Conservation (phyloP, 2,797 vertebrate species). For the Xiphophorus birchmanni region DNA sequence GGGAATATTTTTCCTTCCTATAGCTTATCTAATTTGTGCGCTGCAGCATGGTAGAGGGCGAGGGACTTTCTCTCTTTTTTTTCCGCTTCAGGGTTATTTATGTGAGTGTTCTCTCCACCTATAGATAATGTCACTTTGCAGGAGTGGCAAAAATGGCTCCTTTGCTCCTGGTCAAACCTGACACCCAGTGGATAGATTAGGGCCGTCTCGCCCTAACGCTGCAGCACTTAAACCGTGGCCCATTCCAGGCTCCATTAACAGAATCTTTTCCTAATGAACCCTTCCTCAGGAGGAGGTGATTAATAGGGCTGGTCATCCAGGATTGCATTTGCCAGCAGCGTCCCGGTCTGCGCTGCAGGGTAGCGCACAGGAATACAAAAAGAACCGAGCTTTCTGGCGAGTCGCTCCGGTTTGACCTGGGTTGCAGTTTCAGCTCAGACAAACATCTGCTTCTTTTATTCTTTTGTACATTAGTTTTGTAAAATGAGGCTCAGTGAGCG, state of each 20-base stretch:
- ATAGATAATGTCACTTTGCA: slow-evolving; percentile 66
- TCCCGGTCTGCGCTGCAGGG: slow-evolving; percentile 31
- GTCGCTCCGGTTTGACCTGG: slow-evolving; percentile 31
- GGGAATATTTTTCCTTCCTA: slow-evolving; percentile 54
- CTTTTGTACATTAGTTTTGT: background rate
- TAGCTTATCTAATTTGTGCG: slow-evolving; percentile 60
- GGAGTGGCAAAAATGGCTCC: slow-evolving; percentile 37
- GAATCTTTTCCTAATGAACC: slow-evolving; percentile 78
- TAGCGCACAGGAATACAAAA: slow-evolving; percentile 60
- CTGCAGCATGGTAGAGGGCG: slow-evolving; percentile 26
- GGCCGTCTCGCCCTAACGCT: slow-evolving; percentile 56
- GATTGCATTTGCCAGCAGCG: slow-evolving; percentile 64
- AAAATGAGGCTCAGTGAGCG: slow-evolving; percentile 39
- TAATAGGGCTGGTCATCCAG: slow-evolving; percentile 63
- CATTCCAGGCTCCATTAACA: slow-evolving; percentile 73
- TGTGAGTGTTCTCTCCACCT: slow-evolving; percentile 53
- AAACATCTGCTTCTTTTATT: background rate
- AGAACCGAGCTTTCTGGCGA: slow-evolving; percentile 31
- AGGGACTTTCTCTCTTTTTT: background rate
- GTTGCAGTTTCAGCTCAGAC: slow-evolving; percentile 15
- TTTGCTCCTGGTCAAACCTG: slow-evolving; percentile 44
- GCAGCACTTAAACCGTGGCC: slow-evolving; percentile 70
- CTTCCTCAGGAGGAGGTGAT: slow-evolving; percentile 71
- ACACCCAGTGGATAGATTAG: slow-evolving; percentile 61
- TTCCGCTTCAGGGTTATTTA: slow-evolving; percentile 62